Base-by-base conservation (phyloP, 2,888 invertebrate genomes). In the Deilephila elpenor region DNA sequence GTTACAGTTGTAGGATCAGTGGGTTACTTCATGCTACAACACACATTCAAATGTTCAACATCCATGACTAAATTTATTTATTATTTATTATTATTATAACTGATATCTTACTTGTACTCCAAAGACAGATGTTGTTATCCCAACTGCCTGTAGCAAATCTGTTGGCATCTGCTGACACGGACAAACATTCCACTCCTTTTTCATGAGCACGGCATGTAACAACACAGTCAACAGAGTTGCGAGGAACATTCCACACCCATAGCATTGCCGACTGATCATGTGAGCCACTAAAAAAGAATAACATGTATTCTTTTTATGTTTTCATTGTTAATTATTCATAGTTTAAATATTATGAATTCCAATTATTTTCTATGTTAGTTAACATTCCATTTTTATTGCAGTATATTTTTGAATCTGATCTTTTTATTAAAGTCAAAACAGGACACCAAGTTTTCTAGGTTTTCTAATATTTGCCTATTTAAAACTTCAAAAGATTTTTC, bases 181-280 rank as follows among this genome's bases (percentile, higher is more conserved):
- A 96, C 0, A 99, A 95, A 87, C 98, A 97, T 88, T 99, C 99
- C 0, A 99, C 96, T 74, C 98, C 98, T 81, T 98, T 96, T 78
- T 98, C 98, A 88, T 99, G 99, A 0, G 99, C 99, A 77, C 97
- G 96, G 82, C 98, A 98, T 5, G 97, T 96, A 75, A 97, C 96
- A 44, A 97, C 95, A 86, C 98, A 97, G 79, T 97, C 96, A 11
- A 98, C 97, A 0, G 97, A 96, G 89, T 98, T 97, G 7, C 95
- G 94, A 0, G 93, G 89, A 34, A 97, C 95, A 86, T 97, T 96
- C 98, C 98, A 98, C 78, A 97, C 96, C 99, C 99, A 99, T 71
- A 99, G 91, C 94, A 98, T 96, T 0, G 97, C 97, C 2, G 98
- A 98, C 89, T 99, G 98, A 91, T 99, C 99, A 90, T 98, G 98